A percentile compares a stretch with the other conserved stretches of the same genome.
Conservation (phyloP, 2,113 vertebrate species). For the Lampris megalopsis region DNA sequence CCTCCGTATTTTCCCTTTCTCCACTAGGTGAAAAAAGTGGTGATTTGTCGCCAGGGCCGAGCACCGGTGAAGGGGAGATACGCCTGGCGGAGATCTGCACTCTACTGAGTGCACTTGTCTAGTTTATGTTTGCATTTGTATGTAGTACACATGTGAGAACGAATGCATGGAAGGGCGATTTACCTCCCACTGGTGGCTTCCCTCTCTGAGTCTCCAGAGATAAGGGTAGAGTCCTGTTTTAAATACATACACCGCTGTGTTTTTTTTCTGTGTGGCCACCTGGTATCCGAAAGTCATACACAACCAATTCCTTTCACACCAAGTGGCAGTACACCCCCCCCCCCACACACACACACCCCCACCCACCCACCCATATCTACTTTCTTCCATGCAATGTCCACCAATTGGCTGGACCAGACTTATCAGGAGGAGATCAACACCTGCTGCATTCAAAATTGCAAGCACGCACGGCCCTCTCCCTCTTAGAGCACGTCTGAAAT, state of each 20-base stretch:
- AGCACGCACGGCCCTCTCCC: neutral
- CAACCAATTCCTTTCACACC: constrained; percentile 9
- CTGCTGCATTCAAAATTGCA: neutral
- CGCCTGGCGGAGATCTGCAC: too few species aligned
- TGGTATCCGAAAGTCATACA: constrained; percentile 4
- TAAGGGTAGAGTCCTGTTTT: constrained; percentile 5
- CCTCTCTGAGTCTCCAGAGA: constrained; percentile 1
- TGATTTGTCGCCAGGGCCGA: too few species aligned
- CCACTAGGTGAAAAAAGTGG: too few species aligned
- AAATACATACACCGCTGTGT: constrained; percentile 8
- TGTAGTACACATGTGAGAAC: too few species aligned
- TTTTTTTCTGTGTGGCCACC: constrained; percentile 8
- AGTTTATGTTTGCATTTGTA: too few species aligned
- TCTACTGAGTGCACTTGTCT: too few species aligned
- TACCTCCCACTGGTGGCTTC: constrained; percentile 24
- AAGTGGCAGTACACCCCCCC: neutral
- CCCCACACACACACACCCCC: neutral
- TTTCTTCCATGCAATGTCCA: too few species aligned
- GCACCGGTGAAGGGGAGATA: too few species aligned
- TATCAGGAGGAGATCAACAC: neutral
- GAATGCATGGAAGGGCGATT: neutral
- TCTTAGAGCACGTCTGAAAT: neutral
- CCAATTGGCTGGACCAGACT: neutral
- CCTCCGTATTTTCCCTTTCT: too few species aligned
- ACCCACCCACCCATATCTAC: neutral